phyloP scores from a whole-genome alignment of 2,113 vertebrate genomes.

The Corythornis madagascariensis region DNA sequence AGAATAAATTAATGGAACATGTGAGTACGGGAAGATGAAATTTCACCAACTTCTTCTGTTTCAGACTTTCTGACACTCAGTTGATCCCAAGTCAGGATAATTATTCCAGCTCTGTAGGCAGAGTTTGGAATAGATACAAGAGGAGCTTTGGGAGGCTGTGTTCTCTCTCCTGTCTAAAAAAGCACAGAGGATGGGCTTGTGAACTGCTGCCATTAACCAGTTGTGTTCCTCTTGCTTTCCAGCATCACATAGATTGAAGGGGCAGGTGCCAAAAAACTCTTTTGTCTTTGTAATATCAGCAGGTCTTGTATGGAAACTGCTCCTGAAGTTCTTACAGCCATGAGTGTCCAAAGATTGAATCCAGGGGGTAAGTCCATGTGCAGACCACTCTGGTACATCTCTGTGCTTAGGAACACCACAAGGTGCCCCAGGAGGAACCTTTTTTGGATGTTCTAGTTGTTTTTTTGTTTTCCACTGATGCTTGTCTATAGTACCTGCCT shows the following conservation, averaged over 20 bases:
- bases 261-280: background rate
- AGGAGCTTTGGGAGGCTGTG: background rate
- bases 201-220: background rate
- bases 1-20: background rate
- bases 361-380: background rate
- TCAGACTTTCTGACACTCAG: background rate
- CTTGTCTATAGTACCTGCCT: background rate
- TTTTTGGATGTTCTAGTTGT: background rate
- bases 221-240: background rate
- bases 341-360: background rate
- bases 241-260: background rate
- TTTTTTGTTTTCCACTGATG: background rate
- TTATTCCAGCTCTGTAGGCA: slow-evolving; percentile 20
- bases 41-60: background rate
- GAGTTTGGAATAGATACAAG: background rate
- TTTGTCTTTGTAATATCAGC: background rate
- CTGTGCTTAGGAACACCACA: background rate
- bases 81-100: background rate
- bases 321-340: background rate
- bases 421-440: background rate
- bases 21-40: background rate
- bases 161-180: slow-evolving; percentile 12
- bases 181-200: background rate
- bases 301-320: background rate
- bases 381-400: background rate